phyloP scores from a whole-genome alignment of 2,113 vertebrate species.

The Cisticola juncidis region DNA sequence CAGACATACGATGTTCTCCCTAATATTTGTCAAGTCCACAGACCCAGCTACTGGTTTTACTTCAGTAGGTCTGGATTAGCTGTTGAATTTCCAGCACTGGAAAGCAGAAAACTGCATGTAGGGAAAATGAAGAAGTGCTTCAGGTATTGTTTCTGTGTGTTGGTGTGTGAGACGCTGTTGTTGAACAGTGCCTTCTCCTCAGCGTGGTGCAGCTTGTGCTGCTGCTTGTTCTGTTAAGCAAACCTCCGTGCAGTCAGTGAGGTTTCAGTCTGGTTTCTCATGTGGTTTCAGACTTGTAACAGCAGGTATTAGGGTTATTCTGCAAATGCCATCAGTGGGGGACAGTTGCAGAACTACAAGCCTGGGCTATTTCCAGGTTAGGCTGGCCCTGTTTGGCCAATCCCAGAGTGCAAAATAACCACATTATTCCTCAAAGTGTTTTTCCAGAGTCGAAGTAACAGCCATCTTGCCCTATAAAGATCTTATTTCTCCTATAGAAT shows the following conservation, averaged over 20 bases:
- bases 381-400: neutral
- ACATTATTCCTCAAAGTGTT: conserved; percentile 35
- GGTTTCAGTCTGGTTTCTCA: neutral
- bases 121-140: neutral
- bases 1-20: neutral
- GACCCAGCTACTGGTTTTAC: neutral
- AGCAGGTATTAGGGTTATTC: neutral
- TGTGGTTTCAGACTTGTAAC: neutral
- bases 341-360: conserved; percentile 24
- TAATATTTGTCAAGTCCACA: neutral
- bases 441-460: conserved; percentile 47
- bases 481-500: conserved; percentile 57
- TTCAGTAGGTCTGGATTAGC: neutral
- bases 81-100: neutral
- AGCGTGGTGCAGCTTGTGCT: neutral
- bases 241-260: neutral
- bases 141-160: neutral
- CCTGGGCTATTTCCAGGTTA: conserved; percentile 22
- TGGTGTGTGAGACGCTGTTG: fast-evolving
- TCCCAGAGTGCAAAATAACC: neutral
- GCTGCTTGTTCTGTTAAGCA: neutral
- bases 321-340: conserved; percentile 48
- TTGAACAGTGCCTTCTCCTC: neutral
- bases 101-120: neutral
- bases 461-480: conserved; percentile 44